A percentile compares a stretch with the other conserved stretches of the same genome.
Evolutionary conservation across 2,797 vertebrate genomes (phyloP).

Genomic region (Astyanax mexicanus): DNA sequence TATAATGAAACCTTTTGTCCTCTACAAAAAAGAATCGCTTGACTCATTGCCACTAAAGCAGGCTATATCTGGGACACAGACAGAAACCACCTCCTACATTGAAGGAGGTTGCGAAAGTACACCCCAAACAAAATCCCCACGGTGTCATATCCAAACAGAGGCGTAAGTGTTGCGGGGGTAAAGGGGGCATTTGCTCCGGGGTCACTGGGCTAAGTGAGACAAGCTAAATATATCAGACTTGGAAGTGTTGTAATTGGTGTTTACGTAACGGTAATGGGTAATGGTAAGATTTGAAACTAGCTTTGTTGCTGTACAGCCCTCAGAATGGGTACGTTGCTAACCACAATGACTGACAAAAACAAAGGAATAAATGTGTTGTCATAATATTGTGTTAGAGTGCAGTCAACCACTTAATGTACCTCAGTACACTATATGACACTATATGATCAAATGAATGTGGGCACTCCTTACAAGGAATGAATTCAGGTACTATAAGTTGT

Average conservation of each 20-base stretch:
- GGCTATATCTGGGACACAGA: slow-evolving; percentile 6
- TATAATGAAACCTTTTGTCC: background rate
- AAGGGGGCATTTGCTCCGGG: background rate
- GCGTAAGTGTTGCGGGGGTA: background rate
- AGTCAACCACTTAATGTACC: too few relatives aligned
- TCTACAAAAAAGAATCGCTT: background rate
- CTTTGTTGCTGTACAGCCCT: too few relatives aligned
- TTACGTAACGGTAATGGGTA: background rate
- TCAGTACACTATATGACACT: too few relatives aligned
- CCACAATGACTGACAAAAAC: background rate
- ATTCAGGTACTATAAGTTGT: too few relatives aligned
- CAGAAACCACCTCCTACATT: background rate
- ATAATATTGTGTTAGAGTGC: too few relatives aligned
- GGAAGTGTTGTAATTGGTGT: background rate
- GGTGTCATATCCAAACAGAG: background rate
- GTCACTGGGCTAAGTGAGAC: background rate
- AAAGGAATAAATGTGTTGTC: too few relatives aligned
- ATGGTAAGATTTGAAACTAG: too few relatives aligned
- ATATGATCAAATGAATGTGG: too few relatives aligned
- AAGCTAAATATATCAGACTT: background rate
- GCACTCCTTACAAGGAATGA: too few relatives aligned
- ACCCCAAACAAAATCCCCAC: slow-evolving; percentile 31
- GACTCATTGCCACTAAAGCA: slow-evolving; percentile 3
- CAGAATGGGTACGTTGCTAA: background rate
- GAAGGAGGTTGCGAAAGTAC: background rate